phyloP scores from a whole-genome alignment of 2,888 invertebrate species.

The Steinernema hermaphroditum region DNA sequence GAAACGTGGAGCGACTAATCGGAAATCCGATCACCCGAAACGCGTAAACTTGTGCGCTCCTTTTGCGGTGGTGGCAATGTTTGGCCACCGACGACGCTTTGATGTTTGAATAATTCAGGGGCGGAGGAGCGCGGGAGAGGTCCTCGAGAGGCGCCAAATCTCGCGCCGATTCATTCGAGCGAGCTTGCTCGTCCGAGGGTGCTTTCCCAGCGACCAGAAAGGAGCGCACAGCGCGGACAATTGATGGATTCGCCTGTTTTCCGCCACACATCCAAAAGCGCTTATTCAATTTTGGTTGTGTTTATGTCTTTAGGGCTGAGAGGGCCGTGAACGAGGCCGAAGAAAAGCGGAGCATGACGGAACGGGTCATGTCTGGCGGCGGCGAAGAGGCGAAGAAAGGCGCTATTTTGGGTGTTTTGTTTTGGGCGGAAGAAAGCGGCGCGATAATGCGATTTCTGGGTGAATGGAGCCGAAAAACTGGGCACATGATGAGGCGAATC shows the following conservation, averaged over 20 bases:
- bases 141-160: conserved; percentile 26
- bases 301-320: conserved; percentile 25
- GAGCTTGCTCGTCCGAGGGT: background rate
- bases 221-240: background rate
- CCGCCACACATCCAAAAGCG: conserved; percentile 24
- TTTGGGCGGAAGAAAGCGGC: too few species aligned
- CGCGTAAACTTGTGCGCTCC: background rate
- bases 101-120: conserved; percentile 26
- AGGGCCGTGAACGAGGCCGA: background rate
- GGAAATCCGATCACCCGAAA: conserved; percentile 24
- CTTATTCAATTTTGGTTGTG: conserved; percentile 26
- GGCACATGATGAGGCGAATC: too few species aligned
- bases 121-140: background rate
- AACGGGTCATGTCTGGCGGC: too few species aligned
- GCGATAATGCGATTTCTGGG: too few species aligned
- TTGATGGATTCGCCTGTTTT: conserved; percentile 29
- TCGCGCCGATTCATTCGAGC: conserved; percentile 5
- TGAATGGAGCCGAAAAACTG: too few species aligned
- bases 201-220: conserved; percentile 2
- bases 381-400: too few species aligned
- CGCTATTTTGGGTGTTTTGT: too few species aligned
- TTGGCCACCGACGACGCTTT: conserved; percentile 30
- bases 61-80: background rate
- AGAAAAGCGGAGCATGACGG: background rate
- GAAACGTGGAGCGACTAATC: background rate